Base-by-base conservation (phyloP, 2,888 invertebrate genomes). In the Lepidocyrtoides sp. region DNA sequence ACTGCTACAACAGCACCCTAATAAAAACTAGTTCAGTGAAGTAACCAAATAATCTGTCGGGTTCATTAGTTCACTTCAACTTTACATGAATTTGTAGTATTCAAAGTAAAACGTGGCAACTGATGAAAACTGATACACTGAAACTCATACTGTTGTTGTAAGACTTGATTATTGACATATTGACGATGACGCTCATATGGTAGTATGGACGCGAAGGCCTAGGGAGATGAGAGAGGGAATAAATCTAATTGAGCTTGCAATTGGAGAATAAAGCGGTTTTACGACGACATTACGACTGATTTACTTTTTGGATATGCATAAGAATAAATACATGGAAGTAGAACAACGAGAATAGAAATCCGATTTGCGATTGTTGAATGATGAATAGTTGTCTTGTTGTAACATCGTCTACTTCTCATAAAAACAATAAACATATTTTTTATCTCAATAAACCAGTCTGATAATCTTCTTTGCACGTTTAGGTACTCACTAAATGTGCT, bases 131-230 rank as follows among this genome's bases (percentile, higher is more conserved):
- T 85, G 60, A 86, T 77, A 86, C 77, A 77, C n/a, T n/a, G n/a
- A 48, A 77, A 77, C 44, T 60, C 51, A 51, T n/a, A n/a, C n/a
- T n/a, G n/a, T 23, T 86, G 86, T 86, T 60, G 48, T 86, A 86
- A 86, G 75, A 86, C 77, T 63, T 77, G 86, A 86, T 86, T 86
- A 86, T 60, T 57, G 75, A 85, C 54, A 57, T 26, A 57, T 85
- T 77, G 2, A 44, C 2, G 72, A 44, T 20, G 72, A 20, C 36
- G 0, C 17, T 69, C 69, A 23, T 72, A 41, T 72, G 72, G 44
- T 23, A n/a, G n/a, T n/a, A n/a, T n/a, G n/a, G n/a, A n/a, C n/a
- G n/a, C n/a, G n/a, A n/a, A n/a, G n/a, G n/a, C n/a, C n/a, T n/a
- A n/a, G n/a, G n/a, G n/a, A n/a, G n/a, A n/a, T 72, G 2, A 72